Evolutionary conservation across 2,113 vertebrate species (phyloP).

Genomic region (Pungitius pungitius): DNA sequence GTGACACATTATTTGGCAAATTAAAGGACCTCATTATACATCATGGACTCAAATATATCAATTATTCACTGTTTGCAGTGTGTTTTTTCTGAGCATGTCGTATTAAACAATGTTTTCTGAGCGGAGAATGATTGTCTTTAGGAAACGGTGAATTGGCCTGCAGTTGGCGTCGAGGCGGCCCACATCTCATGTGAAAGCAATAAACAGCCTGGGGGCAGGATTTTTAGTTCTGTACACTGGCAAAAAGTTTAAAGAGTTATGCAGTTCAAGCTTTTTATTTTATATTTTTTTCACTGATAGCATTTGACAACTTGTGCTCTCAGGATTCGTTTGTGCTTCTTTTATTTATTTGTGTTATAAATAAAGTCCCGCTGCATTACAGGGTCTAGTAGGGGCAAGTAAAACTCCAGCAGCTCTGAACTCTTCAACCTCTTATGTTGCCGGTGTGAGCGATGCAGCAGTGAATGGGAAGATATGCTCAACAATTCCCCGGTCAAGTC

Average conservation of each 20-base stretch:
- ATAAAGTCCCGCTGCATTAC: conserved; percentile 1
- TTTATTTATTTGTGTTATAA: conserved; percentile 9
- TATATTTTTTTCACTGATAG: conserved; percentile 1
- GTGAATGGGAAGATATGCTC: background rate
- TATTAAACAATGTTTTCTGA: background rate
- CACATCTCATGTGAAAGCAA: conserved; percentile 49
- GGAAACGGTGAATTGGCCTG: conserved; percentile 48
- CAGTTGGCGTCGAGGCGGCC: conserved; percentile 35
- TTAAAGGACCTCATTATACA: background rate
- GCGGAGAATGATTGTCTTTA: conserved; percentile 48
- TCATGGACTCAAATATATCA: background rate
- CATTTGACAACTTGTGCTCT: conserved; percentile 14
- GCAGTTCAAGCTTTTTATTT: conserved; percentile 15
- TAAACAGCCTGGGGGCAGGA: conserved; percentile 56
- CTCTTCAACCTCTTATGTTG: conserved; percentile 4
- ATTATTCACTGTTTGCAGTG: background rate
- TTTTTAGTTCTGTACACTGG: conserved; percentile 21
- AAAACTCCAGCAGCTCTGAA: background rate
- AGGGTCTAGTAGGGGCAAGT: background rate
- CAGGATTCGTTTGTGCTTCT: background rate
- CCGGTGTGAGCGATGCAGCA: background rate
- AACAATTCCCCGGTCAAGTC: background rate
- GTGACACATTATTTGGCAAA: background rate
- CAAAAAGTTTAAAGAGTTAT: conserved; percentile 1
- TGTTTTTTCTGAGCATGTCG: conserved; percentile 2